Conservation (phyloP, 2,113 vertebrate genomes). For the Dolichallabes microphthalmus region DNA sequence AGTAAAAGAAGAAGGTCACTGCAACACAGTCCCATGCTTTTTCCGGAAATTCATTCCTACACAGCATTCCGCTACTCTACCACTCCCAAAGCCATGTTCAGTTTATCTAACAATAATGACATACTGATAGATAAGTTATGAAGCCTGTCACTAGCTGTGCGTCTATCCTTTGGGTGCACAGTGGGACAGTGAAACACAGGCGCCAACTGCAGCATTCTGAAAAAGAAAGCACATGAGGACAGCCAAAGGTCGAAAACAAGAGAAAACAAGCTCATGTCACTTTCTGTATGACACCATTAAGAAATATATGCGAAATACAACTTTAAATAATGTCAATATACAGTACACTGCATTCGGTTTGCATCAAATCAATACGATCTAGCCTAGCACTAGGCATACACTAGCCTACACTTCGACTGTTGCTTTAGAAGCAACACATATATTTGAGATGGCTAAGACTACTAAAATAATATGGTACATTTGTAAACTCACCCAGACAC, state of each 20-base stretch:
- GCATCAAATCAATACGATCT: not conserved
- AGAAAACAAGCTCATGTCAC: slow-evolving; percentile 28
- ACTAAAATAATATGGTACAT: slow-evolving; percentile 37
- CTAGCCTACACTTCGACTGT: not conserved
- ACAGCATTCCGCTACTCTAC: not conserved
- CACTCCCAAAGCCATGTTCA: not conserved
- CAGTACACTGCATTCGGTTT: not conserved
- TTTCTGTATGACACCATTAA: slow-evolving; percentile 22
- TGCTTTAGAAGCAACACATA: slow-evolving; percentile 13
- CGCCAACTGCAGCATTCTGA: slow-evolving; percentile 16
- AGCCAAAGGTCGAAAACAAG: slow-evolving; percentile 43
- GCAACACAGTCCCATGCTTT: not conserved
- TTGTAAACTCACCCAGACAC: slow-evolving; percentile 34
- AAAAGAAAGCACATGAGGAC: slow-evolving; percentile 18
- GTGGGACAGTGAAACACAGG: not conserved
- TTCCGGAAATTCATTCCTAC: not conserved
- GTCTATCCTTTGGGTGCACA: slow-evolving; percentile 32
- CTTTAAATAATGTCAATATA: not conserved
- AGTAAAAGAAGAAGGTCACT: slow-evolving; percentile 10
- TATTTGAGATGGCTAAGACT: slow-evolving; percentile 31
- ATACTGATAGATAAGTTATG: slow-evolving; percentile 38
- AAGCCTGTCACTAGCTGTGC: slow-evolving; percentile 2
- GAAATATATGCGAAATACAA: slow-evolving; percentile 10
- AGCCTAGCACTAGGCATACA: not conserved
- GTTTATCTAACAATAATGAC: slow-evolving; percentile 21